Base-by-base conservation (phyloP, 2,888 invertebrate species). In the Drosophila niveifrons region DNA sequence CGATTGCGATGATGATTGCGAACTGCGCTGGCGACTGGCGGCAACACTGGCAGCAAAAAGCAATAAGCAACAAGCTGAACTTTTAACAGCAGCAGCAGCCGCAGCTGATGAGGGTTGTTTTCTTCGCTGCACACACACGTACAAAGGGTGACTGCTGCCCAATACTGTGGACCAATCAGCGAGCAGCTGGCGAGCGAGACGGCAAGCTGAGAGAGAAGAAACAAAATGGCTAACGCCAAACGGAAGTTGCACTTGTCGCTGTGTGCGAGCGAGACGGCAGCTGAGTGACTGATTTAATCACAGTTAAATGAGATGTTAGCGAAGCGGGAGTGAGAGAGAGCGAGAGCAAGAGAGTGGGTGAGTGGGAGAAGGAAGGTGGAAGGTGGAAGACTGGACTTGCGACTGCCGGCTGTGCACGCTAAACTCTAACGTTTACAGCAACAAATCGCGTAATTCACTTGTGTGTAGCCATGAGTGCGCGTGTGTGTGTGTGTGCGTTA, bases 151-250 rank as follows among this genome's bases (percentile, higher is more conserved):
- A 6, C 23, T 23, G 4, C 6, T 23, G 23, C 23, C n/a, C n/a
- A n/a, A 1, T 1, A n/a, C n/a, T n/a, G 18, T 36, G 23, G 39
- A 52, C 80, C 80, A 80, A 80, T 80, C 72, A 64, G 57, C 59
- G 71, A 0, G 47, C 56, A 29, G 52, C 62, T 69, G 69, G 56
- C n/a, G 62, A 82, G 62, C 44, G 67, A 58, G 71, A 57, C 39
- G 51, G 59, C 51, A 48, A 23, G 61, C 15, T 56, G 36, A 31
- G 31, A 7, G 36, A 39, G 36, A 53, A 75, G 23, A 84, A 88
- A 90, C 90, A 91, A 91, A 91, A 91, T 91, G 90, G 90, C 90
- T 90, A 91, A 90, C 90, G 89, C 51, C 39, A 17, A 61, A 17
- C 82, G 83, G 78, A 80, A 78, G 75, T 75, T 64, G 65, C 63